phyloP scores from a whole-genome alignment of 2,888 invertebrate genomes.

The Leptarthrus brevirostris region DNA sequence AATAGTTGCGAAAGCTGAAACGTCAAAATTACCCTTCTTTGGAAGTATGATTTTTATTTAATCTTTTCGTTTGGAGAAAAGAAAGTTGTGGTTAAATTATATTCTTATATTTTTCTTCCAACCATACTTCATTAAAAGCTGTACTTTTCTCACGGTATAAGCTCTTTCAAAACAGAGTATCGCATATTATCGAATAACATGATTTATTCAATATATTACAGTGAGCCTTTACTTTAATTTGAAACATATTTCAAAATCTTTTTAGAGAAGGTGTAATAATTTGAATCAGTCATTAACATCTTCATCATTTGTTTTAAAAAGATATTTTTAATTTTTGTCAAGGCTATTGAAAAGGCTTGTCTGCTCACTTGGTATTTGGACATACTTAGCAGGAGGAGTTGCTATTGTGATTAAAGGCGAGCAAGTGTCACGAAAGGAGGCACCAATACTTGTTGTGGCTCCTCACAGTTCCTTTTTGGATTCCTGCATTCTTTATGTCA shows the following conservation, averaged over 20 bases:
- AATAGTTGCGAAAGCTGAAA: constrained; percentile 90
- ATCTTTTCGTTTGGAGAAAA: constrained; percentile 44
- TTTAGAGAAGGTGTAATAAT: no score
- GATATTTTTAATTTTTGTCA: constrained; percentile 60
- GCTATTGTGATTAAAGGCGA: constrained; percentile 68
- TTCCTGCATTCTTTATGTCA: constrained; percentile 84
- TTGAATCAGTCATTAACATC: no score
- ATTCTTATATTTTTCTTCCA: no score
- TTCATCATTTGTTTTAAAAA: no score
- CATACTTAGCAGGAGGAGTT: constrained; percentile 79
- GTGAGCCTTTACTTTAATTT: no score
- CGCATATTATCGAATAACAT: no score
- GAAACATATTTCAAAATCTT: no score
- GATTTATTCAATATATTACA: no score
- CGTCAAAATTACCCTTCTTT: constrained; percentile 83
- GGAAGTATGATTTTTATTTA: no score
- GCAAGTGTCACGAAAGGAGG: constrained; percentile 80
- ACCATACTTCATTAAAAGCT: no score
- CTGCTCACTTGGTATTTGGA: constrained; percentile 79
- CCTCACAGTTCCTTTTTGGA: constrained; percentile 93
- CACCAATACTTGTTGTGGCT: constrained; percentile 86
- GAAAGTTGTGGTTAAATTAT: constrained; percentile 50
- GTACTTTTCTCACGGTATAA: no score
- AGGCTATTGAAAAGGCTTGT: constrained; percentile 74
- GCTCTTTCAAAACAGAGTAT: no score